Percentiles rank a stretch among this genome's conserved stretches.
phyloP scores from a whole-genome alignment of 1,140 invertebrate genomes.

The Aporrectodea caliginosa region DNA sequence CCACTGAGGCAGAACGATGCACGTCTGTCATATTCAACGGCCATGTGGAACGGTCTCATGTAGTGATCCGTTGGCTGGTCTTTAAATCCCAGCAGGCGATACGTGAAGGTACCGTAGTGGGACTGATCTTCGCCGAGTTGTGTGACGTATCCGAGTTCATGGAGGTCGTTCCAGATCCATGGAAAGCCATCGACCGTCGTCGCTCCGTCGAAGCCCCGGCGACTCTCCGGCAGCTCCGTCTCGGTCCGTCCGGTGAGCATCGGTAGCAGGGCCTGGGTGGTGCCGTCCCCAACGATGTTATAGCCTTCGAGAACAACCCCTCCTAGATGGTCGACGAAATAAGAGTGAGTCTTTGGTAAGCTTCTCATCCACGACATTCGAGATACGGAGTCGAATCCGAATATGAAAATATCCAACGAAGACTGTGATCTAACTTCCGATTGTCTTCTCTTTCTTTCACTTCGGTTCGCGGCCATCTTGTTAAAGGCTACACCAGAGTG shows the following conservation, averaged over 20 bases:
- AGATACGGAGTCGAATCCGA: slow-evolving; percentile 87
- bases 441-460: not conserved
- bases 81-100: slow-evolving; percentile 82
- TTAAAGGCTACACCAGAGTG: not conserved
- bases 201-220: slow-evolving; percentile 69
- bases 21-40: slow-evolving; percentile 50
- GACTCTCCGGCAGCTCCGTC: slow-evolving; percentile 77
- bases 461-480: not conserved
- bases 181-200: slow-evolving; percentile 72
- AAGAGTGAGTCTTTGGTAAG: slow-evolving; percentile 74
- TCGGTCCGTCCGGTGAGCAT: slow-evolving; percentile 82
- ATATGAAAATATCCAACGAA: slow-evolving; percentile 75
- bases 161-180: slow-evolving; percentile 56
- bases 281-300: slow-evolving; percentile 91
- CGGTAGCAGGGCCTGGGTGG: slow-evolving; percentile 85
- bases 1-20: slow-evolving; percentile 64
- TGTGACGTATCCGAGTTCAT: slow-evolving; percentile 60
- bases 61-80: slow-evolving; percentile 84
- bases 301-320: slow-evolving; percentile 73
- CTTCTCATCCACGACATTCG: slow-evolving; percentile 79
- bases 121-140: slow-evolving; percentile 82
- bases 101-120: slow-evolving; percentile 80
- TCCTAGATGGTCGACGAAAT: slow-evolving; percentile 66
- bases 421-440: slow-evolving; percentile 38
- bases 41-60: slow-evolving; percentile 73